phyloP scores from a whole-genome alignment of 1,140 invertebrate species.

The Mizuhopecten yessoensis region DNA sequence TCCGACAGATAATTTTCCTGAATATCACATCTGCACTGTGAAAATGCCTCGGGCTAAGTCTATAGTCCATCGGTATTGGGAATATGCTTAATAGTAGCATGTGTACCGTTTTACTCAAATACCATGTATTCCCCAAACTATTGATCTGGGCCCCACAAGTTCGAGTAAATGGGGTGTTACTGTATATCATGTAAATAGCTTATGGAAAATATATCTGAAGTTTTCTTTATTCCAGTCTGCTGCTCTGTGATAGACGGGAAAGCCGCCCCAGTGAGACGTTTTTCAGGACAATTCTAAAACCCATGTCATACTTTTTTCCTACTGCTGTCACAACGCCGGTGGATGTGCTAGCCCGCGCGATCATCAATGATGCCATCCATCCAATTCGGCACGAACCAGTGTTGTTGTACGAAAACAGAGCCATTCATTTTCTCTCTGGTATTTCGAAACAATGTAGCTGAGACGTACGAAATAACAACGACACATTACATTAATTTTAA shows the following conservation, averaged over 20 bases:
- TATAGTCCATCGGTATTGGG: too few species aligned
- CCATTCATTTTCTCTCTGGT: conserved; percentile 78
- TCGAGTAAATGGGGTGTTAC: too few species aligned
- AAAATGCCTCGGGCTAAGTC: too few species aligned
- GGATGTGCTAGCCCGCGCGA: conserved; percentile 75
- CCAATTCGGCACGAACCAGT: conserved; percentile 59
- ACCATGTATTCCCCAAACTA: too few species aligned
- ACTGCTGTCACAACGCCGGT: conserved; percentile 80
- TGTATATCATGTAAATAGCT: too few species aligned
- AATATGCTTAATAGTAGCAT: too few species aligned
- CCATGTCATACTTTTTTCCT: conserved; percentile 78
- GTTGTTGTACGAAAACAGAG: conserved; percentile 80
- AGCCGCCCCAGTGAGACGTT: conserved; percentile 76
- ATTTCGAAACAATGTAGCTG: conserved; percentile 52
- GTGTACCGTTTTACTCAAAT: too few species aligned
- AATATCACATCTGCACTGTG: too few species aligned
- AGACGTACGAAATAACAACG: neutral
- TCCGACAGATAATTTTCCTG: too few species aligned
- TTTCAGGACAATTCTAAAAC: conserved; percentile 74
- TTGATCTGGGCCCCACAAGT: too few species aligned
- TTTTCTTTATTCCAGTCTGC: conserved; percentile 71
- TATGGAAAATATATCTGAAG: too few species aligned
- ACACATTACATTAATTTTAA: neutral
- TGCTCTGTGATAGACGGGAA: conserved; percentile 79
- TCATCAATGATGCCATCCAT: conserved; percentile 76